Evolutionary conservation across 2,797 vertebrate species (phyloP).

Genomic region (Natrix natrix): DNA sequence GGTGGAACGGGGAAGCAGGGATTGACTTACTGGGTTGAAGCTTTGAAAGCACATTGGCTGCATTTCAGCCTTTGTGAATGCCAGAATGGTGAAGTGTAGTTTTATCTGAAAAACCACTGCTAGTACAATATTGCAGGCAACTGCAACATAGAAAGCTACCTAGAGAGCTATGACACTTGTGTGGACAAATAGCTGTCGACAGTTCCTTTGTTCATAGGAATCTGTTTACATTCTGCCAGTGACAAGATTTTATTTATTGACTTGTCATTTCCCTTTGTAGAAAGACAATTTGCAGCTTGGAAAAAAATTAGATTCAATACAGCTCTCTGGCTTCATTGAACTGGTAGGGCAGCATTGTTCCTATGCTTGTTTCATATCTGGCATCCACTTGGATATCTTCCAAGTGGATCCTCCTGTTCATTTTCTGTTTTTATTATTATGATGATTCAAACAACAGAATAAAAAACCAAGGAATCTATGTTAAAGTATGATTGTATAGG

Average conservation of each 20-base stretch:
- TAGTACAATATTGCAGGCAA: neutral
- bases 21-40: slow-evolving; percentile 36
- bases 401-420: neutral
- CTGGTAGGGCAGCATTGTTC: neutral
- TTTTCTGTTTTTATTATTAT: neutral
- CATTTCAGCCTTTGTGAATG: slow-evolving; percentile 24
- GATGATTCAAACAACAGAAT: neutral
- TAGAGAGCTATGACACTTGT: slow-evolving; percentile 37
- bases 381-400: neutral
- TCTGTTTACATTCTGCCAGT: slow-evolving; percentile 21
- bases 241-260: slow-evolving; percentile 51
- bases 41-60: slow-evolving; percentile 23
- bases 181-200: slow-evolving; percentile 5
- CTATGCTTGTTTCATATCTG: neutral
- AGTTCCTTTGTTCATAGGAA: slow-evolving; percentile 17
- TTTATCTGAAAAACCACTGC: slow-evolving; percentile 8
- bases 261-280: slow-evolving; percentile 25
- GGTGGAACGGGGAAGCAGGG: neutral
- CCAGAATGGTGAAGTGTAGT: neutral
- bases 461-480: neutral
- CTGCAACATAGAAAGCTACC: neutral
- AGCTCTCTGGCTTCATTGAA: slow-evolving; percentile 32
- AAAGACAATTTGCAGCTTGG: neutral
- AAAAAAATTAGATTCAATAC: slow-evolving; percentile 37
- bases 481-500: neutral